Evolutionary conservation across 2,888 invertebrate genomes (phyloP), one percentile per base, ranked within the genome.

Genomic region (Dusona sp.): DNA sequence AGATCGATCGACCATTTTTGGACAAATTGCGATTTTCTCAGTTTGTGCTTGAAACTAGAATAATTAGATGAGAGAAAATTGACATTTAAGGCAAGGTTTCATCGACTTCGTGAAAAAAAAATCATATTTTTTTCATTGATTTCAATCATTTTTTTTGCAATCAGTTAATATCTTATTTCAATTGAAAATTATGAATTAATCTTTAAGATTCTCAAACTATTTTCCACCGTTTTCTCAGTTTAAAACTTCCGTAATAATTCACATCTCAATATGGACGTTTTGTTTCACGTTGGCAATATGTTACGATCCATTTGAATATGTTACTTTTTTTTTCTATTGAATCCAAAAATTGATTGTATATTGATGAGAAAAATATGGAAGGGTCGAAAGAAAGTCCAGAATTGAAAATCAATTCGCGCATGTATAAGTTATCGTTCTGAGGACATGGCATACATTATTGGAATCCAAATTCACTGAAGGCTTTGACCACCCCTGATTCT

Each of bases 341-440:
- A 8, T 16, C n/a, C 29, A 29, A 61, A 29, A 51, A 13, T 4
- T 38, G 4, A 9, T 36, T 38, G n/a, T 54, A 54, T 22, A 73
- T 36, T n/a, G 51, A 51, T 33, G 22, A 51, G 67, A 36, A 51
- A 36, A 45, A 29, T 72, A 51, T 74, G 61, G 7, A 51, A 22
- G 25, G 51, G 33, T 36, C 19, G 48, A 33, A 22, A 22, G n/a
- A 48, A 57, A 22, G 64, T 75, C 68, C 38, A 61, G 68, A 19
- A 67, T 73, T 38, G 73, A 73, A 81, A 85, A 85, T 85, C 77
- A 85, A 81, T 85, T 81, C 78, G 48, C 48, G 29, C 61, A 36
- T 65, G 65, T 25, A 42, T 13, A 25, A 61, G 68, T 33, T 64
- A 45, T 48, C 48, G 22, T 22, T 65, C 22, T 22, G 33, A 13